phyloP scores from a whole-genome alignment of 2,797 vertebrate genomes.

The Anguilla marmorata region DNA sequence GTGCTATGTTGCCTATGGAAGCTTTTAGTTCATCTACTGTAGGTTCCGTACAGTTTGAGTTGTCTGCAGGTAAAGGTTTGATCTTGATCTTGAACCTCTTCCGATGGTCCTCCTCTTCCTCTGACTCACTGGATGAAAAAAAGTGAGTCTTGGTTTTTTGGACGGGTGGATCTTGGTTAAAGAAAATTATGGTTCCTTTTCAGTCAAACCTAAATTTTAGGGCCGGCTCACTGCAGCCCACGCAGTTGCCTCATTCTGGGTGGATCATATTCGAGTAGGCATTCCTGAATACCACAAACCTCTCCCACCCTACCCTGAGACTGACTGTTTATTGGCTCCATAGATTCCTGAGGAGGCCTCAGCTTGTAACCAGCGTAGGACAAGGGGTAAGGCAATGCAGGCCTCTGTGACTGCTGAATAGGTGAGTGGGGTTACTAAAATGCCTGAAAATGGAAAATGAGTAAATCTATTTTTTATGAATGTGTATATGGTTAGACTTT shows the following conservation, averaged over 20 bases:
- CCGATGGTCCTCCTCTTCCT: conserved; percentile 91
- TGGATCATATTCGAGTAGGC: background rate
- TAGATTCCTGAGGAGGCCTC: background rate
- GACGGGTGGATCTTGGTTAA: conserved; percentile 77
- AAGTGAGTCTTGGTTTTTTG: conserved; percentile 87
- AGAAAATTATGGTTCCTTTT: conserved; percentile 55
- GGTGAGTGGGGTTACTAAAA: background rate
- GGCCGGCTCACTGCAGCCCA: background rate
- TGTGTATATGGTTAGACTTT: background rate
- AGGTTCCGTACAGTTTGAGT: conserved; percentile 70
- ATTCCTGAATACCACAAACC: conserved; percentile 13
- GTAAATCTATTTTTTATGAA: background rate
- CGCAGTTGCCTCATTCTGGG: background rate
- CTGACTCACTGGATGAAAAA: conserved; percentile 97
- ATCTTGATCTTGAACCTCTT: conserved; percentile 98
- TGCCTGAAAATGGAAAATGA: background rate
- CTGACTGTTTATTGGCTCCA: background rate
- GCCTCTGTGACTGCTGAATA: background rate
- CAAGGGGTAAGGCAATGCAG: background rate
- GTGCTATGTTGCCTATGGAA: conserved; percentile 92
- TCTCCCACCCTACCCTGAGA: background rate
- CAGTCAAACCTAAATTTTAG: background rate
- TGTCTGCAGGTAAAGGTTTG: conserved; percentile 82
- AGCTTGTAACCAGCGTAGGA: background rate
- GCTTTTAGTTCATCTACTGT: conserved; percentile 92